Conservation (phyloP, 2,113 vertebrate genomes). For the Centropus bengalensis region DNA sequence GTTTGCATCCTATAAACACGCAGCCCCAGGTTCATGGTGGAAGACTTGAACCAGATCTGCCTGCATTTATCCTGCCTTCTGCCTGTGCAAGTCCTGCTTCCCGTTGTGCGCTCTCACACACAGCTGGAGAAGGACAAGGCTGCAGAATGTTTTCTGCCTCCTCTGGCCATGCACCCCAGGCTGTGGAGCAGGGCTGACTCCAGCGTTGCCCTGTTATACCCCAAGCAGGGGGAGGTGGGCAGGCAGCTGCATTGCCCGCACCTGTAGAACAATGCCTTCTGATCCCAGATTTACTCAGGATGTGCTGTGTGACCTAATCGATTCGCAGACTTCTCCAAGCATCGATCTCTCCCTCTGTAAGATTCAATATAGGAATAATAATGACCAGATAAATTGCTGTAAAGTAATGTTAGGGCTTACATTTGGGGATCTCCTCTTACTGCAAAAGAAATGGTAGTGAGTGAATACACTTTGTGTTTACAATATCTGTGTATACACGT, state of each 20-base stretch:
- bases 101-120: background rate
- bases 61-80: background rate
- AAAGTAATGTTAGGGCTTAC: background rate
- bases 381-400: background rate
- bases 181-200: too few species aligned
- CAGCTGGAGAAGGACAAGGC: background rate
- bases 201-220: fast-evolving
- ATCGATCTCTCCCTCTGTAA: background rate
- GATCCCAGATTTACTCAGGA: background rate
- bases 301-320: background rate
- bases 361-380: background rate
- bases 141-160: background rate
- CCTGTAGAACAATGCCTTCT: fast-evolving
- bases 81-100: background rate
- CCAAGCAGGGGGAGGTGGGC: fast-evolving
- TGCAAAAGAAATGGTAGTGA: background rate
- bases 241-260: background rate
- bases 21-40: background rate
- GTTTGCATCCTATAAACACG: background rate
- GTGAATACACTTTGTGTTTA: background rate
- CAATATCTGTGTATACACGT: fast-evolving
- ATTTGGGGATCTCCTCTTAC: background rate
- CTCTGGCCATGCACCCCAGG: fast-evolving
- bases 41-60: background rate
- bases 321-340: background rate